Evolutionary conservation across 1,140 invertebrate genomes (phyloP).

Genomic region (Acyrthosiphon pisum): DNA sequence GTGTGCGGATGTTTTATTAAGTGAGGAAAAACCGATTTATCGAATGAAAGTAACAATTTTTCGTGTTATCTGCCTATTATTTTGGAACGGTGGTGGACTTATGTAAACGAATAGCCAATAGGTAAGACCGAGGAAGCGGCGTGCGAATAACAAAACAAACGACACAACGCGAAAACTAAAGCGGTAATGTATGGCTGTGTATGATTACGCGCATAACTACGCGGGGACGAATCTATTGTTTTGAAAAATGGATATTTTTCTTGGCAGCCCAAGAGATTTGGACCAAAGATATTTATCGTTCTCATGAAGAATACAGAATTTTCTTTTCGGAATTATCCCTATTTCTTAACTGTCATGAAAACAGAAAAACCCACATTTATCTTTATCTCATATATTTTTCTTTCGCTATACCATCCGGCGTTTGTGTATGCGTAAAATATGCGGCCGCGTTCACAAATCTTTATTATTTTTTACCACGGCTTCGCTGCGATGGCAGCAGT

Average conservation of each 20-base stretch:
- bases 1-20: neutral
- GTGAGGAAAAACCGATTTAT: neutral
- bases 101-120: neutral
- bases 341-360: slow-evolving; percentile 33
- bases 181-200: neutral
- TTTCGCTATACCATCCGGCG: neutral
- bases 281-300: slow-evolving; percentile 43
- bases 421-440: neutral
- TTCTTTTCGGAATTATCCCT: slow-evolving; percentile 19
- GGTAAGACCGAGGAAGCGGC: neutral
- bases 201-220: slow-evolving; percentile 9
- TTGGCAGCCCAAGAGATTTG: slow-evolving; percentile 25
- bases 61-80: neutral
- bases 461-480: neutral
- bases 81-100: neutral
- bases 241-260: slow-evolving; percentile 44
- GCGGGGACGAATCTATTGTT: slow-evolving; percentile 37
- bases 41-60: neutral
- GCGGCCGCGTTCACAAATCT: neutral
- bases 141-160: neutral
- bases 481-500: neutral
- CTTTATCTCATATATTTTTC: slow-evolving; percentile 14
- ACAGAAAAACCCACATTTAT: slow-evolving; percentile 28
- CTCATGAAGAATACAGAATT: slow-evolving; percentile 42
- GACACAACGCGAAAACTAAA: neutral